Evolutionary conservation across 1,140 invertebrate genomes (phyloP), one percentile per base, ranked within the genome.

Genomic region (Lerema accius): DNA sequence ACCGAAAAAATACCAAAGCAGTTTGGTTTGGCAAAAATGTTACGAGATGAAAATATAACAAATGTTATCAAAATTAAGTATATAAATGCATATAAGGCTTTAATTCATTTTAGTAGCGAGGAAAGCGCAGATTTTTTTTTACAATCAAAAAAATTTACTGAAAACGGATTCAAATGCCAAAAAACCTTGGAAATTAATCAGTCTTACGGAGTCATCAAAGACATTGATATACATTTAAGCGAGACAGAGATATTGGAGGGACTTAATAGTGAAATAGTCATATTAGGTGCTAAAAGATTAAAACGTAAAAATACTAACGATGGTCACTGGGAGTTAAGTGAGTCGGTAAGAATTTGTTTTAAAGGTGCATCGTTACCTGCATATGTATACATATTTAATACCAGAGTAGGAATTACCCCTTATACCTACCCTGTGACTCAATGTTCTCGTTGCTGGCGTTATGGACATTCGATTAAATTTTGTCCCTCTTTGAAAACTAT

Each of bases 231-330:
- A 16, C 26, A 61, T 13, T 11, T 42, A 23, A 61, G 13, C 6
- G 56, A 62, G 1, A 49, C 49, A 35, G 58, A 67, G 56, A 56
- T 67, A 3, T 4, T 61, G 10, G 48, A 62, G 13, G 40, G 19
- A 5, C 23, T 67, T 11, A 15, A 7, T 5, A 15, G 50, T 55
- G 35, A 50, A 5, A 56, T 10, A 15, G 5, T 10, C 14, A 64
- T 68, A 14, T 19, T 68, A 15, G 55, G 23, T 19, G 50, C 63
- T 11, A 68, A 68, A 15, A 59, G 66, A 43, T 11, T 68, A 6
- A 68, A 68, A 37, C 55, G 66, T 3, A 59, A 16, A 16, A 62
- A 63, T 46, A 23, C 43, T 4, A 10, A 46, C 10, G 43, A 46
- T n/a, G 43, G 43, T 4, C 17, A 23, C 43, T 46, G 17, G 43